Evolutionary conservation across 2,797 vertebrate genomes (phyloP), one percentile per base, ranked within the genome.

Genomic region (Heliangelus exortis): DNA sequence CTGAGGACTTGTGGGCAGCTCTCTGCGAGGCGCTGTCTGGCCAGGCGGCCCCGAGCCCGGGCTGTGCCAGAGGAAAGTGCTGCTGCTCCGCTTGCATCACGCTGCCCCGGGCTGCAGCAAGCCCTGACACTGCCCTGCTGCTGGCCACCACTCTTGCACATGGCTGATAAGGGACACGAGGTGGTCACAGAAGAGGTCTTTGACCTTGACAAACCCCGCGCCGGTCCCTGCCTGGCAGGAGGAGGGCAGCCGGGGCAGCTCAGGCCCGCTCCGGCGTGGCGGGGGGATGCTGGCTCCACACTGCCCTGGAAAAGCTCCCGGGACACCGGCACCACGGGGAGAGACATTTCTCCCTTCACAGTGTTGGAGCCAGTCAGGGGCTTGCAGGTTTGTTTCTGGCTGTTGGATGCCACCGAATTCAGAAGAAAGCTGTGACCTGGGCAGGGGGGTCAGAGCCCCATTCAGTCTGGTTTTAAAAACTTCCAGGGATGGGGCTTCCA

Each of bases 381-480:
- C 14, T 7, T 6, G 29, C 22, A 4, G 58, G 23, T 8, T 47
- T 20, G 8, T 53, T 36, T 31, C 1, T 8, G 33, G 1, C 34
- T 51, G 4, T 3, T 36, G 2, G 3, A 23, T 2, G 3, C 12
- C 19, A 7, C 1, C 9, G 3, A 0, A 26, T 19, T 7, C 8
- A 20, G 2, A 18, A 45, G 39, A 15, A 25, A 76, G 31, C 29
- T 3, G 28, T 8, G 66, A 7, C 4, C 6, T 7, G 45, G 33
- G 29, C 34, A 7, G 4, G 2, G 33, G 33, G 33, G 33, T 43
- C 10, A 22, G 17, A 33, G 36, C 31, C 18, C 19, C 4, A 1
- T 23, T 74, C 59, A 43, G 8, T 23, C 23, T 39, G 39, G 39
- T 12, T 12, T 39, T 39, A 12, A 39, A 39, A 39, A 39, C 39